phyloP scores from a whole-genome alignment of 2,113 vertebrate species.

The Rhinoptilus africanus region DNA sequence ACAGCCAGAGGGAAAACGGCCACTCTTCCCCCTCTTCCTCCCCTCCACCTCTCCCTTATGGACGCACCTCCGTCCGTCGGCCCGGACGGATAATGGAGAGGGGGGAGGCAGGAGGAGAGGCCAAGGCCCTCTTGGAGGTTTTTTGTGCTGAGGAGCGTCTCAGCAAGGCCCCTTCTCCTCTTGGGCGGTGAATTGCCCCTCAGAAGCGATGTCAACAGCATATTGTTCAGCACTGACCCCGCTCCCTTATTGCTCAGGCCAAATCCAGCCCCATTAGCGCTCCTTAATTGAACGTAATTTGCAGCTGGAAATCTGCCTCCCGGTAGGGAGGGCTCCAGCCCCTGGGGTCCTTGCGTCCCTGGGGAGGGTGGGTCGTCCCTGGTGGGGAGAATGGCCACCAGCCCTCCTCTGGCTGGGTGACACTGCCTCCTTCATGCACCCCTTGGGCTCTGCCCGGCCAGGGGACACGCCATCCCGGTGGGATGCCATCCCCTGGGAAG shows the following conservation, averaged over 20 bases:
- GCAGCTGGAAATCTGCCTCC: conserved; percentile 69
- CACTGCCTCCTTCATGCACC: conserved; percentile 53
- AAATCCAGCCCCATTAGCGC: conserved; percentile 74
- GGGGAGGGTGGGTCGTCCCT: background rate
- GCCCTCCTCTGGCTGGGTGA: conserved; percentile 61
- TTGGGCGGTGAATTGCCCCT: conserved; percentile 20
- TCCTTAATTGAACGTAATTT: conserved; percentile 80
- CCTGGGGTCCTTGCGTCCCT: background rate
- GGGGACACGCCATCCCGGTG: conserved; percentile 53
- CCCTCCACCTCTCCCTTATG: background rate
- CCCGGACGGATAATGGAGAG: background rate
- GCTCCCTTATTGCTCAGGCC: conserved; percentile 73
- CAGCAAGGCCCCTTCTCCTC: background rate
- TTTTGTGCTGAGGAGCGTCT: background rate
- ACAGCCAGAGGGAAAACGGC: background rate
- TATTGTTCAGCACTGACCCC: conserved; percentile 72
- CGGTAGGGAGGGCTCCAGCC: conserved; percentile 51
- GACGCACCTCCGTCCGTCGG: background rate
- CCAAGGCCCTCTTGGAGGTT: background rate
- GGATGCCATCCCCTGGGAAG: conserved; percentile 70
- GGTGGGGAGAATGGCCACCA: conserved; percentile 27
- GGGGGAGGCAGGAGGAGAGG: background rate
- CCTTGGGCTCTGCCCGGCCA: conserved; percentile 67
- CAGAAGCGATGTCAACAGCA: conserved; percentile 64
- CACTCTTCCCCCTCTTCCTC: background rate